phyloP scores from a whole-genome alignment of 1,140 invertebrate genomes.

The Drosophila setifemur region DNA sequence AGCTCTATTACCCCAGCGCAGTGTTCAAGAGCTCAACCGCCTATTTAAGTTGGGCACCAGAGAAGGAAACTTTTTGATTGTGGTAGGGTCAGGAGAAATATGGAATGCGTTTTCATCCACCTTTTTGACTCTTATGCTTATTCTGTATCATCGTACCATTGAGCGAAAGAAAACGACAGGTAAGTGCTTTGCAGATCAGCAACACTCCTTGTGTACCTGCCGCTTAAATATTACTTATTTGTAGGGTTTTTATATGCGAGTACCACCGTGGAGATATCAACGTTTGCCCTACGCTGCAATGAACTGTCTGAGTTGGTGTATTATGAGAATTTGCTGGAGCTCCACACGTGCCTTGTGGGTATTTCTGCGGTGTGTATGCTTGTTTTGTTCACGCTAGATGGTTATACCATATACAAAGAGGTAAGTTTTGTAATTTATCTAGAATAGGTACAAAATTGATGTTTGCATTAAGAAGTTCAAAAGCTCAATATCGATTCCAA shows the following conservation, averaged over 20 bases:
- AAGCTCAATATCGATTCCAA: no score
- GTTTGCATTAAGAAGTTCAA: no score
- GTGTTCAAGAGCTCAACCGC: slow-evolving; percentile 23
- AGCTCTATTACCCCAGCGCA: slow-evolving; percentile 52
- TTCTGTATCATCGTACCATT: slow-evolving; percentile 74
- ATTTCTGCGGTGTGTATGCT: slow-evolving; percentile 47
- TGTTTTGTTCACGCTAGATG: slow-evolving; percentile 52
- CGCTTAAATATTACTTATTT: slow-evolving; percentile 4
- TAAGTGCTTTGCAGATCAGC: slow-evolving; percentile 27
- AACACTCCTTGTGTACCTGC: not conserved
- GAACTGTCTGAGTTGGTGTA: slow-evolving; percentile 68
- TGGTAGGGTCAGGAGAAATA: slow-evolving; percentile 53
- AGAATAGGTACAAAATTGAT: not conserved
- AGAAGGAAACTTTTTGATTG: slow-evolving; percentile 56
- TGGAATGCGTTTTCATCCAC: slow-evolving; percentile 65
- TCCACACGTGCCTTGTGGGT: slow-evolving; percentile 57
- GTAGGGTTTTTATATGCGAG: slow-evolving; percentile 69
- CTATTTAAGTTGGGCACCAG: slow-evolving; percentile 40
- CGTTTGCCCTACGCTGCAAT: slow-evolving; percentile 59
- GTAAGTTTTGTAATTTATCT: no score
- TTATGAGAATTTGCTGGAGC: slow-evolving; percentile 57
- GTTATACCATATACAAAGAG: slow-evolving; percentile 74
- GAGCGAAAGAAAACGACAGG: slow-evolving; percentile 72
- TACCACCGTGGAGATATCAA: slow-evolving; percentile 46
- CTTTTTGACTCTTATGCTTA: slow-evolving; percentile 68